These are phyloP conservation scores for Cryptocheilus praepositus DNA, from an alignment of 2,888 invertebrate genomes.

Conservation along the genomic window DNA sequence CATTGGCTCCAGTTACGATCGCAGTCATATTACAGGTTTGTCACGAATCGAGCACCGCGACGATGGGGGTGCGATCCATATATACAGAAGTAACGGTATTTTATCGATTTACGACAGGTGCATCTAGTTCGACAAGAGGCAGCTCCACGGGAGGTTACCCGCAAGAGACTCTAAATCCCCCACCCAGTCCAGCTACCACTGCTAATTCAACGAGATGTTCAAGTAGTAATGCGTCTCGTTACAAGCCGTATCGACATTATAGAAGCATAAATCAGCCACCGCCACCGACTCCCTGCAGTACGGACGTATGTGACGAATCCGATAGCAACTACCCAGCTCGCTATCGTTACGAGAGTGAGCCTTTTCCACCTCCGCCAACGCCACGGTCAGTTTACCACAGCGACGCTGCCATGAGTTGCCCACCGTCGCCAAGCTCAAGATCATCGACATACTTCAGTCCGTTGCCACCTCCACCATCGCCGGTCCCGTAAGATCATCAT, in stretches of 20 bases:
- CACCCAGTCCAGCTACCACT: slow-evolving; percentile 91
- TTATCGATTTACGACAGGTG: no score
- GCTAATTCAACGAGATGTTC: slow-evolving; percentile 77
- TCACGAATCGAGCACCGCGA: no score
- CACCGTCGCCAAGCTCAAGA: slow-evolving; percentile 81
- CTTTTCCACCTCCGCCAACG: slow-evolving; percentile 86
- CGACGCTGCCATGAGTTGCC: slow-evolving; percentile 81
- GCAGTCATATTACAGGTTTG: slow-evolving; percentile 82
- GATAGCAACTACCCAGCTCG: slow-evolving; percentile 83
- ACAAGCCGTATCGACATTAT: slow-evolving; percentile 87
- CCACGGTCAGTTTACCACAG: slow-evolving; percentile 86
- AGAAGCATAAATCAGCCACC: slow-evolving; percentile 88
- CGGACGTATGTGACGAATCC: slow-evolving; percentile 94
- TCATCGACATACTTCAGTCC: slow-evolving; percentile 88
- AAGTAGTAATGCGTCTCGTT: slow-evolving; percentile 79
- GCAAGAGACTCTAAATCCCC: slow-evolving; percentile 91
- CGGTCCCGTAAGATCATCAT: slow-evolving; percentile 77
- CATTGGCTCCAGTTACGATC: slow-evolving; percentile 81
- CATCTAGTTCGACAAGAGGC: slow-evolving; percentile 83
- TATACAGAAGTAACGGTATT: no score
- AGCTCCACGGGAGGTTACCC: slow-evolving; percentile 82
- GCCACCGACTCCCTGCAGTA: slow-evolving; percentile 95
- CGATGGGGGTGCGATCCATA: no score
- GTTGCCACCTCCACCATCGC: slow-evolving; percentile 90
- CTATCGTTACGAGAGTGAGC: slow-evolving; percentile 80